Conservation (phyloP, 2,888 invertebrate species). For the Drosophila eohydei region DNA sequence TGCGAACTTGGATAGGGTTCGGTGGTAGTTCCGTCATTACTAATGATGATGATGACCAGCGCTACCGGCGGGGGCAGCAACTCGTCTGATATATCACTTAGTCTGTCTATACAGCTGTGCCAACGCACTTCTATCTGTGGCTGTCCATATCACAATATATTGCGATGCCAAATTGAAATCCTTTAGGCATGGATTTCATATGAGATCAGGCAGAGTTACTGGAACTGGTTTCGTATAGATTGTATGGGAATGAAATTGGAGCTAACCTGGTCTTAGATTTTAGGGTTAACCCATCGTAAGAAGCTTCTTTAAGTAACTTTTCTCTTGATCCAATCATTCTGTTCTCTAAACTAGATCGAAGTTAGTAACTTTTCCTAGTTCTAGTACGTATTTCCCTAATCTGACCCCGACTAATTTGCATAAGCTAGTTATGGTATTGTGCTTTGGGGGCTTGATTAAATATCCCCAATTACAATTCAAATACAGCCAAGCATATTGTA, state of each 20-base stretch:
- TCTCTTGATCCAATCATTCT: too few relatives aligned
- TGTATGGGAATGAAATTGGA: background rate
- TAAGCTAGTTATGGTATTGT: conserved; percentile 1
- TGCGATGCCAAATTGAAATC: background rate
- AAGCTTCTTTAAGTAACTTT: too few relatives aligned
- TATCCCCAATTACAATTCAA: conserved; percentile 25
- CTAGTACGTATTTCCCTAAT: background rate
- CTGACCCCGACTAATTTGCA: background rate
- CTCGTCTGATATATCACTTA: conserved; percentile 58
- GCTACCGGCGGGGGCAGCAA: conserved; percentile 26
- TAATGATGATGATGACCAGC: conserved; percentile 77
- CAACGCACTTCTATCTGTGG: conserved; percentile 26
- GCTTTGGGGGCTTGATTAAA: conserved; percentile 2
- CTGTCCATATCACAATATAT: conserved; percentile 12
- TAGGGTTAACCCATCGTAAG: too few relatives aligned
- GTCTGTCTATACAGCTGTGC: conserved; percentile 43
- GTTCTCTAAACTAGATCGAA: too few relatives aligned
- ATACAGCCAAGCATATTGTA: conserved; percentile 9
- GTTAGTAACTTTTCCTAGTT: background rate
- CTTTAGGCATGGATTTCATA: background rate
- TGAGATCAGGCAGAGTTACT: background rate
- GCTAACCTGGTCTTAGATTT: too few relatives aligned
- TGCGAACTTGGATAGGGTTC: conserved; percentile 41
- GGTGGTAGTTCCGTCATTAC: conserved; percentile 62
- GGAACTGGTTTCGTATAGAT: background rate